A percentile compares a stretch with the other conserved stretches of the same genome.
These are phyloP conservation scores for Mactromeris polynyma DNA, from an alignment of 2,888 invertebrate genomes.

Conservation along the genomic window DNA sequence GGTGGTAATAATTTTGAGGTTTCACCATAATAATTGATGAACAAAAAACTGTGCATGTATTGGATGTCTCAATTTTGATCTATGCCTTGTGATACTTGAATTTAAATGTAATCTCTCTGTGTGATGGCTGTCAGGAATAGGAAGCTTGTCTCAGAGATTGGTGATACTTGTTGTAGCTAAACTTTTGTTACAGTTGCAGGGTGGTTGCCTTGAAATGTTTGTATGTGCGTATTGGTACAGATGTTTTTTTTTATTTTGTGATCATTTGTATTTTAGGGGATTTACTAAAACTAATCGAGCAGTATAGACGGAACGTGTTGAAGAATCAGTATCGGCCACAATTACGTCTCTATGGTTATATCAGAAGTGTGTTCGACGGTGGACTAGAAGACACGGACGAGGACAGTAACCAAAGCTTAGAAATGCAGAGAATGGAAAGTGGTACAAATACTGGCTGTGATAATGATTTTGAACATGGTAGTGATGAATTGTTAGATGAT, in stretches of 20 bases:
- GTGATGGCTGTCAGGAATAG: neutral
- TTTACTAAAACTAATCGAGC: slow-evolving; percentile 71
- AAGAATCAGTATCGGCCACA: slow-evolving; percentile 45
- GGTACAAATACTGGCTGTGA: neutral
- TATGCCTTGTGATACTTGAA: too few relatives aligned
- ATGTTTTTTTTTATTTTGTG: neutral
- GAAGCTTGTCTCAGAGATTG: neutral
- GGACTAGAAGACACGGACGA: slow-evolving; percentile 66
- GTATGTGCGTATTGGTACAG: neutral
- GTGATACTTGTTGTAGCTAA: neutral
- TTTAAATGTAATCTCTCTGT: too few relatives aligned
- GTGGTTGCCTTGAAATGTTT: neutral
- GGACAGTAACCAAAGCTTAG: slow-evolving; percentile 52
- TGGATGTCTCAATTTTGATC: too few relatives aligned
- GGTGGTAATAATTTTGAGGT: too few relatives aligned
- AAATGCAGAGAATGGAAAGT: slow-evolving; percentile 36
- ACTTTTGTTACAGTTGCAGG: neutral
- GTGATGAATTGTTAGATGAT: slow-evolving; percentile 39
- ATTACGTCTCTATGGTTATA: slow-evolving; percentile 74
- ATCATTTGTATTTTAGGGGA: slow-evolving; percentile 51
- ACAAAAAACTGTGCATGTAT: too few relatives aligned
- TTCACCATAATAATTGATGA: too few relatives aligned
- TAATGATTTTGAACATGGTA: slow-evolving; percentile 25
- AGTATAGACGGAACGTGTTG: slow-evolving; percentile 69
- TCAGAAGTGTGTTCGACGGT: slow-evolving; percentile 69